Percentiles rank a stretch among this genome's conserved stretches.
phyloP scores from a whole-genome alignment of 2,113 vertebrate species.

The Sclerurus mexicanus region DNA sequence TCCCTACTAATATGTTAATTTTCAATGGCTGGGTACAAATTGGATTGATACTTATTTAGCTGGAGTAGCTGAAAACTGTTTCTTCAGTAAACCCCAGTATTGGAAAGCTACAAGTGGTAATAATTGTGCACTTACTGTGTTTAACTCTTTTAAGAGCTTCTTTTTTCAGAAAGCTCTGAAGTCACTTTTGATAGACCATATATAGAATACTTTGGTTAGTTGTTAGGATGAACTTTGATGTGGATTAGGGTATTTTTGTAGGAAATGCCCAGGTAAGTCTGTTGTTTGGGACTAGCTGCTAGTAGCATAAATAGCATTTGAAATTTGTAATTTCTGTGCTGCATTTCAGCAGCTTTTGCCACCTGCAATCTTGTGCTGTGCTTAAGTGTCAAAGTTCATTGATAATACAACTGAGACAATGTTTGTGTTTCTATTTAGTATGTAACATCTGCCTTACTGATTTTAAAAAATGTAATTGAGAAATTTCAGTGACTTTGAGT shows the following conservation, averaged over 20 bases:
- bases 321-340: background rate
- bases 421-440: background rate
- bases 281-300: background rate
- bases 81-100: background rate
- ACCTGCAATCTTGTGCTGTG: background rate
- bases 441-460: background rate
- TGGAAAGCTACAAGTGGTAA: background rate
- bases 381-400: background rate
- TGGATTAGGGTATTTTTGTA: background rate
- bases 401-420: background rate
- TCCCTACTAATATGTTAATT: background rate
- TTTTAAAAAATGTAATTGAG: background rate
- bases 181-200: background rate
- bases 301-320: background rate
- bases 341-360: background rate
- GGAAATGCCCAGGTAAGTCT: background rate
- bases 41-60: background rate
- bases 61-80: background rate
- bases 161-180: background rate
- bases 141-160: background rate
- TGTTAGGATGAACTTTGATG: background rate
- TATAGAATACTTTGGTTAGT: background rate
- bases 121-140: background rate
- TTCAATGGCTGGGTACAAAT: background rate
- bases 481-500: background rate